Conservation (phyloP, 1,140 invertebrate genomes). For the Neotoxoptera formosana region DNA sequence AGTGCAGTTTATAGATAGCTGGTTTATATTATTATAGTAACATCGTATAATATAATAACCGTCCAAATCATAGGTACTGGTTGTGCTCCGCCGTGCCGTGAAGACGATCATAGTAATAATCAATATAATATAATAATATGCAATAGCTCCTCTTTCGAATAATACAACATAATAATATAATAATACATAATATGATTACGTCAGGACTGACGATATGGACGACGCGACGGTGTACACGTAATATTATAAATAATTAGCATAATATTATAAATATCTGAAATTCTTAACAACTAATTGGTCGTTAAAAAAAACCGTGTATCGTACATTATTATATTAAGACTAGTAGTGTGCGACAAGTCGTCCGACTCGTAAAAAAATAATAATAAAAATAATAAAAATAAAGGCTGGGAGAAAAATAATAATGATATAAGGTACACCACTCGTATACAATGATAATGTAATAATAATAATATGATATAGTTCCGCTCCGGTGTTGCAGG, state of each 20-base stretch:
- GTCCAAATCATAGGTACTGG: neutral
- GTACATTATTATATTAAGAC: conserved; percentile 49
- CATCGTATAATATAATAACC: neutral
- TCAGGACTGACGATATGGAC: neutral
- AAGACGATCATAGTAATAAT: neutral
- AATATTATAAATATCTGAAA: neutral
- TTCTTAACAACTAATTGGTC: conserved; percentile 43
- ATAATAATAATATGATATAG: conserved; percentile 24
- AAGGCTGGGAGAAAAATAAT: neutral
- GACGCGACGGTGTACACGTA: neutral
- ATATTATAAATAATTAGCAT: neutral
- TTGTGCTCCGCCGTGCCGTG: too few relatives aligned
- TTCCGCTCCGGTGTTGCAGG: neutral
- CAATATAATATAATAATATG: neutral
- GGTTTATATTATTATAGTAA: neutral
- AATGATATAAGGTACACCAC: neutral
- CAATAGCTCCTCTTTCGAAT: neutral
- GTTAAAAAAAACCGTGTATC: conserved; percentile 42
- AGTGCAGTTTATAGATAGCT: neutral
- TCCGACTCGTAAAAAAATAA: conserved; percentile 43
- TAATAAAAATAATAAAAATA: conserved; percentile 30
- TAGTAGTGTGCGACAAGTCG: conserved; percentile 53
- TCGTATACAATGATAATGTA: neutral
- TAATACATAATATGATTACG: neutral
- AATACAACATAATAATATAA: neutral